Base-by-base conservation (phyloP, 30 jellyfish, hydroid and myxozoan species). In the Aurelia sp. region DNA sequence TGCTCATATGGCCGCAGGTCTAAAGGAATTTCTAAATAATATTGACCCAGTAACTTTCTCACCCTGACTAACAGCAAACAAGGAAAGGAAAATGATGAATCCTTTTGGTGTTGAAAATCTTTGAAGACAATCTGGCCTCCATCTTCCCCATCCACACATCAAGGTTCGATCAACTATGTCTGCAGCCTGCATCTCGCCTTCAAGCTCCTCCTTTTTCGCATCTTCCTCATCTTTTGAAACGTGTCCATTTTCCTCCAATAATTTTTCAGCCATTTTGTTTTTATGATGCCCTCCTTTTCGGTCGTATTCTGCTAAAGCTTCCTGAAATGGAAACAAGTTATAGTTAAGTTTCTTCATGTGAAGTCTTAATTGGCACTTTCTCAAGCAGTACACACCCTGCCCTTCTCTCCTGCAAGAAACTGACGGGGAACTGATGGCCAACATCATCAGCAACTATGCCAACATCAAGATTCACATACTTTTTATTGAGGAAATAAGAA, bases 71-170 rank as follows among this genome's bases (percentile, higher is more conserved):
- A 82, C 31, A 13, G 98, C 87, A 27, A 79, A 66, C 4, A 87
- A 11, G 58, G 93, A 18, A 4, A 93, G 33, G 40, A 71, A 37
- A n/a, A 83, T 55, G 23, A 93, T 40, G 79, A 93, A 87, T 44
- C 85, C 92, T 41, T 78, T 84, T 30, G 96, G 92, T 18, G 76
- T 27, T n/a, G 89, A 79, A 23, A 93, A 70, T 62, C 66, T 71
- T 59, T 93, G 98, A 17, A 93, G 84, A 57, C 85, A 93, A 3
- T 93, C 82, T 18, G 98, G 98, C 35, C 98, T 89, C 96, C 96
- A 93, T 59, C 51, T 19, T 30, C 92, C 86, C 73, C 71, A 73
- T 9, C 98, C 98, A 67, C 94, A 85, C 47, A 61, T 73, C 79
- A 85, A 64, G 4, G 73, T 13, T 48, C 70, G 55, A 47, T 85